Evolutionary conservation across 2,797 vertebrate species (phyloP).

Genomic region (Periparus ater): DNA sequence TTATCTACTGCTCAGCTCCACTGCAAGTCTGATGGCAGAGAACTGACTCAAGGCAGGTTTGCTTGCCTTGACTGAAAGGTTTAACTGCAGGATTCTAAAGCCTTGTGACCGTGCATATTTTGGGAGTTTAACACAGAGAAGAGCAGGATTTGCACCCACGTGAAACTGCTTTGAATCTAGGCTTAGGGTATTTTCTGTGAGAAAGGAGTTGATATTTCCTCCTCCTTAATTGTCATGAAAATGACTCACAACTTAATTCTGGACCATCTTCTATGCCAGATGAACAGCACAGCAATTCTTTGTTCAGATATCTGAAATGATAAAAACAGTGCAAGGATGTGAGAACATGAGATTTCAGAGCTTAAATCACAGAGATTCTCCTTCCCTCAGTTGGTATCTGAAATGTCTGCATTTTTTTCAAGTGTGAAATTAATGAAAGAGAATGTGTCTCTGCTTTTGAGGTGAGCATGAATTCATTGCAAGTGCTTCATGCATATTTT

Average conservation of each 20-base stretch:
- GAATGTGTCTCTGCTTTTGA: neutral
- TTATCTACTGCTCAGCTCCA: neutral
- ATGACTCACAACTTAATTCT: slow-evolving; percentile 18
- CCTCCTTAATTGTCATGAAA: slow-evolving; percentile 6
- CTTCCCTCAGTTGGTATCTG: neutral
- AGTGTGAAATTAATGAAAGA: neutral
- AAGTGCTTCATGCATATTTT: neutral
- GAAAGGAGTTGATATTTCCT: slow-evolving; percentile 6
- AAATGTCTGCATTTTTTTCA: neutral
- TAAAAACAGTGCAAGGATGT: neutral
- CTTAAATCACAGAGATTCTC: neutral
- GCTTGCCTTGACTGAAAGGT: neutral
- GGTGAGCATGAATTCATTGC: neutral
- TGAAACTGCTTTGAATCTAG: neutral
- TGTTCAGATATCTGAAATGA: neutral
- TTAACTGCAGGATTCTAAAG: neutral
- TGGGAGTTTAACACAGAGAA: neutral
- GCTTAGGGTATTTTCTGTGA: neutral
- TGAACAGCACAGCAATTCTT: neutral
- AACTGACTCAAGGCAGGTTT: neutral
- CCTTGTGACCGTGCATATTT: neutral
- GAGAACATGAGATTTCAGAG: neutral
- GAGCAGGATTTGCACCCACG: neutral
- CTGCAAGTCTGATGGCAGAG: neutral
- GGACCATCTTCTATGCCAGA: neutral